Conservation (phyloP, 2,888 invertebrate species). For the Lasioglossum lativentre region DNA sequence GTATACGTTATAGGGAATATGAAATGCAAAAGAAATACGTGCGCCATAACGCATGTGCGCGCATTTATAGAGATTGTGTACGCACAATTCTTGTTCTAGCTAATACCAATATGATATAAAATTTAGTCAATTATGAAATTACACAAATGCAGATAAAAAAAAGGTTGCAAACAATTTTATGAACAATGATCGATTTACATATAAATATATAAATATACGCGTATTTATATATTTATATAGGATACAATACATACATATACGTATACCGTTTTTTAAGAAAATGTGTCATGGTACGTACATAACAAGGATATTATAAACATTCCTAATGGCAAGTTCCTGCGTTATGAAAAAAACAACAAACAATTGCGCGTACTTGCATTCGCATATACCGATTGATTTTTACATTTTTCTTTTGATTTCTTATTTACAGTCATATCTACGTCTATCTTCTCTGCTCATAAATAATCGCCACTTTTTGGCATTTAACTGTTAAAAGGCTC, state of each 20-base stretch:
- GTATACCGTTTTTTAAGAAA: conserved; percentile 71
- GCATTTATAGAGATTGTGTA: conserved; percentile 71
- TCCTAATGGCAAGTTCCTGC: conserved; percentile 48
- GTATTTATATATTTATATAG: conserved; percentile 51
- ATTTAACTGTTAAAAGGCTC: conserved; percentile 42
- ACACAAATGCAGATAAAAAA: conserved; percentile 57
- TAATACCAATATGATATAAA: conserved; percentile 73
- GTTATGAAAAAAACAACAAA: conserved; percentile 30
- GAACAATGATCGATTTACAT: conserved; percentile 47
- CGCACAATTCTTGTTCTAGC: conserved; percentile 74
- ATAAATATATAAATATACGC: conserved; percentile 52
- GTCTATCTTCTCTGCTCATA: conserved; percentile 46
- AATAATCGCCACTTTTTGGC: conserved; percentile 52
- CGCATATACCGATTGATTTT: conserved; percentile 26
- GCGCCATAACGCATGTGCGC: conserved; percentile 64
- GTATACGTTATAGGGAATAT: conserved; percentile 39
- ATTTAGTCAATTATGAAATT: conserved; percentile 82
- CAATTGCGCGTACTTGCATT: conserved; percentile 37
- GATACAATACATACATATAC: conserved; percentile 39
- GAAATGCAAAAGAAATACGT: conserved; percentile 34
- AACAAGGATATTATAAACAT: conserved; percentile 59
- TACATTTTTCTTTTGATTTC: conserved; percentile 23
- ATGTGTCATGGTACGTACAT: conserved; percentile 52
- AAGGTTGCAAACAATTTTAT: conserved; percentile 70
- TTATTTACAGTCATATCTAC: conserved; percentile 37